These are phyloP conservation scores for Dendrolimus houi DNA, from an alignment of 2,888 invertebrate genomes.

Conservation along the genomic window DNA sequence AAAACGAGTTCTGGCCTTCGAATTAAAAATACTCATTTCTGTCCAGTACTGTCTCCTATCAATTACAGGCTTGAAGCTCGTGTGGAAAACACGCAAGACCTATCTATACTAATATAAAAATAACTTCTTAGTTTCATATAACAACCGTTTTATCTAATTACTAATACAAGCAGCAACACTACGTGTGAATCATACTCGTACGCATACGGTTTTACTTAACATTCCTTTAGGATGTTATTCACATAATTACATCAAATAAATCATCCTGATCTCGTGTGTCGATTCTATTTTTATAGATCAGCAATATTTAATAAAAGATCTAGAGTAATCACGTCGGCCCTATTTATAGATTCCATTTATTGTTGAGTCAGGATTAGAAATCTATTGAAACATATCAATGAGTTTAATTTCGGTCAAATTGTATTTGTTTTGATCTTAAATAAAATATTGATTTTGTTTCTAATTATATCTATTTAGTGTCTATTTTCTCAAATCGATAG, in stretches of 20 bases:
- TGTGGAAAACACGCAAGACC: too few relatives aligned
- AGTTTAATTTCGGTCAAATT: not conserved
- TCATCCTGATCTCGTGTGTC: constrained; percentile 39
- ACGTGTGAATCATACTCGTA: constrained; percentile 44
- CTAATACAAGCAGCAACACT: not conserved
- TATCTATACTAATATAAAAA: not conserved
- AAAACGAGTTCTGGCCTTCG: too few relatives aligned
- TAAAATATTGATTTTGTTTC: too few relatives aligned
- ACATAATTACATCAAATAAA: constrained; percentile 62
- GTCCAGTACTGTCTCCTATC: too few relatives aligned
- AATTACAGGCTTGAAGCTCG: too few relatives aligned
- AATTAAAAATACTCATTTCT: too few relatives aligned
- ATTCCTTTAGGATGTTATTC: constrained; percentile 62
- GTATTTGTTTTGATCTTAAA: not conserved
- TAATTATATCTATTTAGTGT: too few relatives aligned
- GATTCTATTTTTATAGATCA: constrained; percentile 24
- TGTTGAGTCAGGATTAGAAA: constrained; percentile 5
- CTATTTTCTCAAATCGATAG: too few relatives aligned
- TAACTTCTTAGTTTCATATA: not conserved
- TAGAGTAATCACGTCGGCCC: constrained; percentile 13
- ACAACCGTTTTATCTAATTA: not conserved
- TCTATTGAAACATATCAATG: not conserved
- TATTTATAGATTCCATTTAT: constrained; percentile 10
- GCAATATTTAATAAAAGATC: constrained; percentile 9
- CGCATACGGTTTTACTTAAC: constrained; percentile 64